Base-by-base conservation (phyloP, 2,113 vertebrate species). In the Excalfactoria chinensis region DNA sequence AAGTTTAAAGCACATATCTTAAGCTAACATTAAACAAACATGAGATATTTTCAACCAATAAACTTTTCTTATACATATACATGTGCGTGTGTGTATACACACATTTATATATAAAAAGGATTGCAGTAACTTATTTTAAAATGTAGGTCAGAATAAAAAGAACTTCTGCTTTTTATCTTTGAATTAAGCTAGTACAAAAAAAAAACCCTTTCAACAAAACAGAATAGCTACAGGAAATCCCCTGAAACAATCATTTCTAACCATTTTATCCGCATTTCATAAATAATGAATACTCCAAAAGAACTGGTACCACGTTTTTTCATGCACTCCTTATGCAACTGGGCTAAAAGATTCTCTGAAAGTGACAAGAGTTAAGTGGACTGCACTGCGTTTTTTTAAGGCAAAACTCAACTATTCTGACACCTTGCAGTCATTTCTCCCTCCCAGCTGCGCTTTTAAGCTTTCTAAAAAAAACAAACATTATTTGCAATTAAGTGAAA, bases 261-360 rank as follows among this genome's bases (percentile, higher is more conserved):
- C 89, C 97, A 86, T 95, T 97, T 93, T 84, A 83, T 92, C 88
- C 87, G 81, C 77, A 92, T 88, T 96, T 97, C 96, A 96, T 97
- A 97, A 97, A 97, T 97, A 97, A 98, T 97, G 90, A 96, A 97
- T 89, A 93, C 62, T 40, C 80, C 68, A 93, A 95, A 94, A 96
- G 93, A 94, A 34, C 3, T 87, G 89, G 75, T 84, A 93, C 86
- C 63, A 51, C 82, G 92, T 91, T 89, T 95, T 96, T 93, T 96
- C 76, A 94, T 89, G 94, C 64, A 76, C 63, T 84, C 90, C 88
- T 96, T 97, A 95, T 95, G 94, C 91, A 97, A 96, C 87, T 77
- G 93, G 83, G 73, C 75, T 96, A 85, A 71, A 95, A 93, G 79
- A 90, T 83, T 83, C 72, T 80, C 84, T 90, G 94, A 93, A 95